A percentile compares a stretch with the other conserved stretches of the same genome.
These are phyloP conservation scores for Anthoptus insignis DNA, from an alignment of 2,888 invertebrate species.

Conservation along the genomic window DNA sequence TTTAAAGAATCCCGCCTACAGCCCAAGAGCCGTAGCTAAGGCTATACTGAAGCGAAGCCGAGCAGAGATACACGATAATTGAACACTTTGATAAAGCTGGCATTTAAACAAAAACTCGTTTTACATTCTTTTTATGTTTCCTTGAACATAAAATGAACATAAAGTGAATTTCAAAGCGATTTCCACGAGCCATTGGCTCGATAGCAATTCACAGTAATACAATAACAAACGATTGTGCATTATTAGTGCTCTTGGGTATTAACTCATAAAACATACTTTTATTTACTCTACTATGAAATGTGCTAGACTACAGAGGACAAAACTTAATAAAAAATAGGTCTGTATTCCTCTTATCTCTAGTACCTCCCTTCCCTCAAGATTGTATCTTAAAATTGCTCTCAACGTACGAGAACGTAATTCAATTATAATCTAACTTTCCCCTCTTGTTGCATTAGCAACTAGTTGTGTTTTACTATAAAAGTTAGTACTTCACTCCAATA, in stretches of 20 bases:
- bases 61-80: background rate
- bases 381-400: background rate
- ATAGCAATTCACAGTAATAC: too few species aligned
- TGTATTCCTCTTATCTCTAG: background rate
- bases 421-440: background rate
- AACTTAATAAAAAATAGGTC: background rate
- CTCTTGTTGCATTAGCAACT: background rate
- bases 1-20: too few species aligned
- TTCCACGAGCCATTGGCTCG: too few species aligned
- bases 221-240: too few species aligned
- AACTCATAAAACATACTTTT: background rate
- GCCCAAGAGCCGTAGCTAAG: too few species aligned
- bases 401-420: background rate
- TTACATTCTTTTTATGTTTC: too few species aligned
- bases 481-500: background rate
- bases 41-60: too few species aligned
- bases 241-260: conserved; percentile 14
- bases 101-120: too few species aligned
- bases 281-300: background rate
- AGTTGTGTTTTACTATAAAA: background rate
- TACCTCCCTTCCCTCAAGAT: background rate
- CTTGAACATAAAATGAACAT: too few species aligned
- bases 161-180: too few species aligned
- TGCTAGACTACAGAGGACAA: background rate
- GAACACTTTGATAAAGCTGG: too few species aligned